phyloP scores from a whole-genome alignment of 2,797 vertebrate genomes.

The Fistularia tabacaria region DNA sequence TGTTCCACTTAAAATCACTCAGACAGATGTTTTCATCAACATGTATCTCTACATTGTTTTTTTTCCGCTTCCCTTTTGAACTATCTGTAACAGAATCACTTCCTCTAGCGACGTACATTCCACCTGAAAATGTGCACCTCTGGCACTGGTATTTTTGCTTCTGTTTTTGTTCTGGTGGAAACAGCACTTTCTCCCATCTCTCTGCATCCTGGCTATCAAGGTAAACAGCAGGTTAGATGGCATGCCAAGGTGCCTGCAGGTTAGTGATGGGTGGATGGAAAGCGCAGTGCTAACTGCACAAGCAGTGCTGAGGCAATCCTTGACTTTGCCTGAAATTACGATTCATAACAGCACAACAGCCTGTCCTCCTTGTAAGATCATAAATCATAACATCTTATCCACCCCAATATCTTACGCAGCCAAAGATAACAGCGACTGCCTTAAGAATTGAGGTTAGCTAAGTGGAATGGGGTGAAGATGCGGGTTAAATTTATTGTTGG shows the following conservation, averaged over 20 bases:
- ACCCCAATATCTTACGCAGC: slow-evolving; percentile 38
- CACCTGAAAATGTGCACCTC: slow-evolving; percentile 13
- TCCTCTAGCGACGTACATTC: slow-evolving; percentile 28
- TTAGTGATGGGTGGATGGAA: slow-evolving; percentile 48
- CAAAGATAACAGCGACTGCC: slow-evolving; percentile 56
- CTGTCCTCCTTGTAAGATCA: slow-evolving; percentile 45
- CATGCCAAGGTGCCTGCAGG: slow-evolving; percentile 42
- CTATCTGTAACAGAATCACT: slow-evolving; percentile 21
- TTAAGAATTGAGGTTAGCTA: slow-evolving; percentile 48
- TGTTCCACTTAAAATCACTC: too few species aligned
- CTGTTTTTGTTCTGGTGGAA: too few species aligned
- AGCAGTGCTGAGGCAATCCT: slow-evolving; percentile 31
- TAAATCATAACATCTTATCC: slow-evolving; percentile 65
- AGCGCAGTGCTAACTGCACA: slow-evolving; percentile 37
- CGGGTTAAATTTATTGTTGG: slow-evolving; percentile 10
- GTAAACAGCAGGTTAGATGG: slow-evolving; percentile 20
- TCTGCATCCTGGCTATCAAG: slow-evolving; percentile 35
- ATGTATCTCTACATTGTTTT: slow-evolving; percentile 27
- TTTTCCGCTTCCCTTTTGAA: slow-evolving; percentile 25
- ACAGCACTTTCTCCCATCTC: slow-evolving; percentile 13
- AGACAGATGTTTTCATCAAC: not conserved
- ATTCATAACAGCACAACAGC: slow-evolving; percentile 50
- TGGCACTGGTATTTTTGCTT: too few species aligned
- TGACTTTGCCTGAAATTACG: slow-evolving; percentile 47
- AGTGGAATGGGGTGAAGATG: slow-evolving; percentile 12